Evolutionary conservation across 2,797 vertebrate genomes (phyloP), one percentile per base, ranked within the genome.

Genomic region (Oryzias sinensis): DNA sequence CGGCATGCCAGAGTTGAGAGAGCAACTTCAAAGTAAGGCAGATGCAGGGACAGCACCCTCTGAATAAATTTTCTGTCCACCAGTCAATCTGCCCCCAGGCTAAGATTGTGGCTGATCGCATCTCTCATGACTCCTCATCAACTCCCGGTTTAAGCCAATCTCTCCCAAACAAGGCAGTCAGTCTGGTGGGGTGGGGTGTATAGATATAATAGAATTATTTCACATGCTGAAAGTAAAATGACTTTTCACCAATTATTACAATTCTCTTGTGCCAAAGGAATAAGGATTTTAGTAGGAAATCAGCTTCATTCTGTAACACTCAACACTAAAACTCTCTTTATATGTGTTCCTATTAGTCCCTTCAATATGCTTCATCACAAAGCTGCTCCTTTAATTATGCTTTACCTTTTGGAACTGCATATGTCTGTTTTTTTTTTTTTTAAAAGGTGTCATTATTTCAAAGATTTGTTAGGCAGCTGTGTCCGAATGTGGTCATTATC

Each of bases 41-140:
- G 89, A 90, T 89, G 89, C 89, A 86, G 86, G 82, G 88, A 92
- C 88, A 90, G 89, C 87, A 82, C 82, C 79, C 80, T 72, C 79
- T 90, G 90, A 91, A 93, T 91, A 90, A 80, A 91, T 92, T 91
- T 90, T 71, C 84, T 85, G 87, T 85, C 88, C 89, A 90, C 88
- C 88, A 89, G 89, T 91, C 84, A 80, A 91, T 91, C 87, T 89
- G 87, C 88, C 91, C 88, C 68, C 80, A 14, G 90, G 91, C 90
- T 85, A 90, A 86, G 89, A 91, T 89, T 91, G 88, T 88, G 87
- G 89, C 85, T 88, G 86, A 82, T 88, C 81, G 70, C 85, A 88
- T 91, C 87, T 85, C 88, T 89, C 81, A 85, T 89, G 90, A 91
- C 90, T 85, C 80, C 80, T 85, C 83, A 80, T 90, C 87, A 88